Evolutionary conservation across 2,797 vertebrate species (phyloP).

Genomic region (Syndactyla subalaris): DNA sequence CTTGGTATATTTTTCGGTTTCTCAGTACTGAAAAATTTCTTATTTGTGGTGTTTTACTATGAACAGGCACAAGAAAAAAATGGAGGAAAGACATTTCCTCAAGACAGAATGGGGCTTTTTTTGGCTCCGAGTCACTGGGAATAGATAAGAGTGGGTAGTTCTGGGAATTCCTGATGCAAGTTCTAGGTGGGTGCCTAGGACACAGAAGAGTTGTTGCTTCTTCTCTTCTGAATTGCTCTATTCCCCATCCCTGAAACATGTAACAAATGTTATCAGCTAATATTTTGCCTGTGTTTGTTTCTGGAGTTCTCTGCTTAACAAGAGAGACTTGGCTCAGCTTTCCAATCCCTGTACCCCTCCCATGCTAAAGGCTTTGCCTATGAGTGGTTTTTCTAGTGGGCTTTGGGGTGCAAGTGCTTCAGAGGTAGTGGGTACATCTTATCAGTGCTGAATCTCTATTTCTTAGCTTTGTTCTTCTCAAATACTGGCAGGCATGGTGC

Average conservation of each 20-base stretch:
- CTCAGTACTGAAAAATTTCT: conserved; percentile 1
- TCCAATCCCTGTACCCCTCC: neutral
- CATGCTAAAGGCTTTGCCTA: neutral
- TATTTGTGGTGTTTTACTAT: conserved; percentile 4
- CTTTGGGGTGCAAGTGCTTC: neutral
- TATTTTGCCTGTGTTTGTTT: neutral
- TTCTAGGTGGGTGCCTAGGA: neutral
- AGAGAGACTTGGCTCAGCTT: neutral
- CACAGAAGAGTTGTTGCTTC: neutral
- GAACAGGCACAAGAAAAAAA: neutral
- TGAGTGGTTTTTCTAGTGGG: neutral
- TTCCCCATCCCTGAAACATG: neutral
- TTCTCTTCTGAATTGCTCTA: neutral
- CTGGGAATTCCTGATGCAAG: neutral
- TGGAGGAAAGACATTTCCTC: neutral
- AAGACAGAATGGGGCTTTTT: neutral
- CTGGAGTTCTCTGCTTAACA: neutral
- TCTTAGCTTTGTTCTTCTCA: neutral
- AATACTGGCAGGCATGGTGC: neutral
- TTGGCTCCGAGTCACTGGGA: neutral
- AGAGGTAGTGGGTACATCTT: neutral
- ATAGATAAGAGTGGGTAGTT: neutral
- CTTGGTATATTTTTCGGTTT: conserved; percentile 41
- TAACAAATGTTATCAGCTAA: neutral
- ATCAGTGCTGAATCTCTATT: neutral